Evolutionary conservation across 2,797 vertebrate species (phyloP), one percentile per base, ranked within the genome.

Genomic region (Anabacerthia variegaticeps): DNA sequence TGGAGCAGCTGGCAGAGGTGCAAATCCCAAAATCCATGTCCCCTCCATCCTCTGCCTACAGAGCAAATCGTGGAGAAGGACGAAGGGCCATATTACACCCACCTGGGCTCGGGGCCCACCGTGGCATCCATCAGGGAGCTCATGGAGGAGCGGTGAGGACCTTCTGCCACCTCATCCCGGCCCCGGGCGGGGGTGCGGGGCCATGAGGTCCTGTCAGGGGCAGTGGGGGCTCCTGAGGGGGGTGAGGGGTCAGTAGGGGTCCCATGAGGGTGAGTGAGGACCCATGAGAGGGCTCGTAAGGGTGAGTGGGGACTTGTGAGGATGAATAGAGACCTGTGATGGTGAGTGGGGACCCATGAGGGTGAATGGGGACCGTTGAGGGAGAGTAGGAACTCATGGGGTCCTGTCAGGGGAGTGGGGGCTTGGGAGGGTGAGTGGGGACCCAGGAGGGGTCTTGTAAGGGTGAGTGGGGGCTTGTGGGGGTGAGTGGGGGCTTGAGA

Each of bases 61-160:
- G 99, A 99, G 93, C 99, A 99, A 98, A 98, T 99, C 6, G 95
- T 99, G 93, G 99, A 99, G 98, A 99, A 99, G 98, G 99, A 99
- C 12, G 99, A 99, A 97, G 99, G 99, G 49, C 99, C 99, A 0
- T 99, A 99, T 95, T 99, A 99, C 97, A 99, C 99, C 92, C 99
- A 99, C 97, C 98, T 99, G 97, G 99, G 99, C 96, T 98, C 99
- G 17, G 99, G 99, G 92, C 99, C 99, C 78, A 99, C 98, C 2
- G 98, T 99, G 37, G 98, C 98, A 16, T 99, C 99, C 91, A 98
- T 99, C 97, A 97, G 99, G 98, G 98, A 98, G 82, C 98, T 99
- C 96, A 99, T 99, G 99, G 99, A 99, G 96, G 98, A 97, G 43
- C 98, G 99, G 99, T 99, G 95, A 98, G 98, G 22, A 24, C 27